Evolutionary conservation across 92 coral and sea anemone genomes (phyloP).

Genomic region (Epizoanthus scotinus): DNA sequence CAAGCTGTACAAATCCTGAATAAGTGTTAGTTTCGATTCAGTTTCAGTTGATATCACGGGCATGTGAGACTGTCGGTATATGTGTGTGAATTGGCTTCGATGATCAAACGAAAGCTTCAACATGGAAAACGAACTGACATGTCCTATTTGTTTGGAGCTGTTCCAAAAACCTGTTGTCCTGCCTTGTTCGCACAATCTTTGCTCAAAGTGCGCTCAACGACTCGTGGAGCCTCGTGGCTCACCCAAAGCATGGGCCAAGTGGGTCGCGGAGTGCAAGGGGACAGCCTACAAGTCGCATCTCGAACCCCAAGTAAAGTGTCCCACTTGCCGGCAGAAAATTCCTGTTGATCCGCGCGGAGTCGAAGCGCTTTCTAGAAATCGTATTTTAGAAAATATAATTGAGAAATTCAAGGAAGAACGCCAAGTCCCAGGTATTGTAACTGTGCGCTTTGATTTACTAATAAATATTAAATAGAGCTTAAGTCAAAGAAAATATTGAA

Average conservation of each 20-base stretch:
- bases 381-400: conserved; percentile 79
- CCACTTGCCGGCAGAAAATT: conserved; percentile 79
- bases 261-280: conserved; percentile 73
- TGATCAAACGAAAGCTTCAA: not conserved
- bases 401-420: conserved; percentile 87
- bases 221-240: conserved; percentile 81
- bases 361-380: conserved; percentile 72
- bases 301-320: conserved; percentile 88
- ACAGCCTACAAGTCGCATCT: conserved; percentile 71
- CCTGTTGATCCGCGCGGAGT: conserved; percentile 85
- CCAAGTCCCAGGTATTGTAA: conserved; percentile 57
- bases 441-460: not conserved
- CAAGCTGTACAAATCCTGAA: too few relatives aligned
- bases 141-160: conserved; percentile 82
- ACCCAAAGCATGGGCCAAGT: conserved; percentile 82
- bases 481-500: not conserved
- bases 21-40: too few relatives aligned
- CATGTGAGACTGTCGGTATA: too few relatives aligned
- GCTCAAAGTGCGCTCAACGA: conserved; percentile 80
- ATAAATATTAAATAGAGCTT: not conserved
- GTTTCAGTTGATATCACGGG: too few relatives aligned
- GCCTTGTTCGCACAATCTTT: conserved; percentile 84
- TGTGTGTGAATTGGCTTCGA: not conserved
- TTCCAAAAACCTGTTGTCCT: conserved; percentile 81
- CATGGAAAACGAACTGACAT: conserved; percentile 83